Evolutionary conservation across 2,888 invertebrate genomes (phyloP), one percentile per base, ranked within the genome.

Genomic region (Apamea crenata): DNA sequence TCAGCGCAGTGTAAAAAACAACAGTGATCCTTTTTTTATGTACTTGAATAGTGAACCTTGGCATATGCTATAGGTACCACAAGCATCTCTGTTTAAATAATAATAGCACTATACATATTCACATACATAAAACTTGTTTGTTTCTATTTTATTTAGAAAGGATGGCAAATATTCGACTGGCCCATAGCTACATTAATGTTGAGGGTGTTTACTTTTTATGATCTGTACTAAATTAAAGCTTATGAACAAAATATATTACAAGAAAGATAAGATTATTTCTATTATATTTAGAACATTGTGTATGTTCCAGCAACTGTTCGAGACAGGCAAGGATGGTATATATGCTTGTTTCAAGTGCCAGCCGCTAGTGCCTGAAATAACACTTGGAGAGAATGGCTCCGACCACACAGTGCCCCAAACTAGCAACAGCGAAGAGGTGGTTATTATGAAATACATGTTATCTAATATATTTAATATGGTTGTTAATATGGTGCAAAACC

Each of bases 341-440:
- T 95, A 96, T 82, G 96, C 97, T 61, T 97, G 97, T 87, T 96
- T 96, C 87, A 97, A 97, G 90, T 97, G 97, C 84, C 96, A 96
- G 91, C 97, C 97, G 0, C 91, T 97, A 83, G 96, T 97, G 74
- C 97, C 97, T n/a, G 96, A 97, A 90, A 93, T 96, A 72, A 96
- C 95, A 29, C 92, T 96, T 72, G 96, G 92, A 61, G 96, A 96
- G 78, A 93, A 92, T 85, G 87, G 86, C 29, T 83, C 92, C 2
- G 93, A 93, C 14, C 91, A 91, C 25, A 88, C 91, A 4, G 90
- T 91, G 32, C 84, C 90, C 18, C 91, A 91, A 44, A 82, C 92
- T 29, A 90, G 87, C 85, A 94, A 94, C 81, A 93, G 93, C 91
- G 86, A 89, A 78, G 87, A 90, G 88, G 83, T 87, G 80, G 47